Base-by-base conservation (phyloP, 2,888 invertebrate species). In the Holacanthella duospinosa region DNA sequence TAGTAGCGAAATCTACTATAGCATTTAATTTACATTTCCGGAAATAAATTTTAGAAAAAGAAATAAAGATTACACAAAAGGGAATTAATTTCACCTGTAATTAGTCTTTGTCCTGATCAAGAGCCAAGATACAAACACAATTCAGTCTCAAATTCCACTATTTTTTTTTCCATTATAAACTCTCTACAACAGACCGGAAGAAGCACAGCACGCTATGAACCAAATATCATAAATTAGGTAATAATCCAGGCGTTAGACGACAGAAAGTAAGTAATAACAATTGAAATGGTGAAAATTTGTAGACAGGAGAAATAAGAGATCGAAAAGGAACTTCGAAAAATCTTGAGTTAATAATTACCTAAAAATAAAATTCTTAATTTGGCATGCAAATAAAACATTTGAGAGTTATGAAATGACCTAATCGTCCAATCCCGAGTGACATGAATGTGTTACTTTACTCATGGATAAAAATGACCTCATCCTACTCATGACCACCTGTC, bases 381-480 rank as follows among this genome's bases (percentile, higher is more conserved):
- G 36, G 36, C 36, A 36, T 36, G 36, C 36, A 36, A 55, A 55
- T 24, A 27, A 27, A 25, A 55, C 55, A 24, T 55, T 55, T 55
- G 3, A n/a, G 4, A 9, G 9, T n/a, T 53, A 12, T n/a, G 9
- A 12, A 16, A 36, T 9, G 21, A 21, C 53, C 6, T 53, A 53
- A n/a, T 24, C 53, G 9, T n/a, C 4, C 6, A 53, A 53, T 21
- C 9, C 25, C 4, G 4, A n/a, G 4, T 21, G 25, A 55, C 9
- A 24, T 24, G 55, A 28, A 28, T n/a, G 27, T 28, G 29, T 56
- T 3, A 56, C 19, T 2, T 56, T 56, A 28, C n/a, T n/a, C n/a
- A n/a, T n/a, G n/a, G n/a, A n/a, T n/a, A n/a, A n/a, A n/a, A 48
- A 48, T 48, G 48, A 48, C 48, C 48, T 48, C 48, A 48, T 48